Conservation (phyloP, 2,113 vertebrate species). For the Cromileptes altivelis region DNA sequence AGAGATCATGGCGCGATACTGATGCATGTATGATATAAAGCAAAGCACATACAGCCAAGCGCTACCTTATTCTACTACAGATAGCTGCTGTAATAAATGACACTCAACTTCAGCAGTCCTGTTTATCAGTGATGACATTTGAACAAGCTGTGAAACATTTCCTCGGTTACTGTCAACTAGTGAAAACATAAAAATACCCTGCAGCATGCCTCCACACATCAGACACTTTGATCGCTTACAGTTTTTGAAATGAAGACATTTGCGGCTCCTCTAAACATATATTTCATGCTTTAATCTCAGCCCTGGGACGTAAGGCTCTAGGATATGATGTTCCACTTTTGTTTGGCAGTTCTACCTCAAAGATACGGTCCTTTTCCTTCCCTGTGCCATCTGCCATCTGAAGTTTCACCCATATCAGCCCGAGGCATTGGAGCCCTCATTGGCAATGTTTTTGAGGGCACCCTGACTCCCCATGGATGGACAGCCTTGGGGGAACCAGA, state of each 20-base stretch:
- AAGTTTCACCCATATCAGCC: constrained; percentile 83
- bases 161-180: constrained; percentile 63
- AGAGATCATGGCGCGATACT: constrained; percentile 23
- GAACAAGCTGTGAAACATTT: constrained; percentile 67
- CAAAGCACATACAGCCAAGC: neutral
- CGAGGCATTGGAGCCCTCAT: constrained; percentile 76
- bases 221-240: constrained; percentile 76
- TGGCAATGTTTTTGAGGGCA: constrained; percentile 82
- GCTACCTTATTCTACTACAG: neutral
- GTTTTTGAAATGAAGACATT: constrained; percentile 78
- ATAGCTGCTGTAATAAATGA: constrained; percentile 39
- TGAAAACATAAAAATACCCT: constrained; percentile 67
- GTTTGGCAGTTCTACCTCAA: constrained; percentile 79
- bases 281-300: constrained; percentile 81
- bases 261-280: constrained; percentile 67
- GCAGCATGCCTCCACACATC: constrained; percentile 74
- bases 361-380: constrained; percentile 78
- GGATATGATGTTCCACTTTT: constrained; percentile 80
- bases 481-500: constrained; percentile 80
- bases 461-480: constrained; percentile 80
- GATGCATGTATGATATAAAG: constrained; percentile 16
- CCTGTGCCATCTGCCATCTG: constrained; percentile 84
- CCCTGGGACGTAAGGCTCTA: constrained; percentile 67
- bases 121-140: constrained; percentile 65
- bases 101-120: constrained; percentile 27